Evolutionary conservation across 2,888 invertebrate species (phyloP).

Genomic region (Eugnorisma glareosa): DNA sequence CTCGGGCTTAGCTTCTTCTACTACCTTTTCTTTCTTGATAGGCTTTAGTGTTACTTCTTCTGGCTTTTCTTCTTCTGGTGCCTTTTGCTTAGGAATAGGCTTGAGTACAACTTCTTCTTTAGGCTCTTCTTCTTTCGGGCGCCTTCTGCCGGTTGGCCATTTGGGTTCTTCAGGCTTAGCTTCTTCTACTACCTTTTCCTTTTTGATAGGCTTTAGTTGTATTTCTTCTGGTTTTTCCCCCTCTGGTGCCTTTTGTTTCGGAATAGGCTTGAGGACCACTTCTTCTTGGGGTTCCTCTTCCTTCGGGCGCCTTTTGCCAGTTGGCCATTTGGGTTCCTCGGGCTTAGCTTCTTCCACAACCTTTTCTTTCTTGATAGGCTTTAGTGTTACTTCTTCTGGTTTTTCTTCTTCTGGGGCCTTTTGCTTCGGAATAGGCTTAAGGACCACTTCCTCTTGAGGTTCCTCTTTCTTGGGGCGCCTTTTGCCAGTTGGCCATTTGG

Average conservation of each 20-base stretch:
- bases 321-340: constrained; percentile 21
- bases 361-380: neutral
- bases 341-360: constrained; percentile 28
- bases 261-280: constrained; percentile 26
- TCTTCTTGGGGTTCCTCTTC: constrained; percentile 31
- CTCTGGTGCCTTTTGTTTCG: constrained; percentile 15
- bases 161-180: constrained; percentile 20
- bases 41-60: constrained; percentile 22
- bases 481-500: constrained; percentile 2
- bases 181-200: constrained; percentile 34
- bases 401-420: neutral
- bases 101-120: constrained; percentile 20
- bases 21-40: neutral
- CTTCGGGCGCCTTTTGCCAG: constrained; percentile 13
- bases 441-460: constrained; percentile 8
- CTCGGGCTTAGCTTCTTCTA: constrained; percentile 19
- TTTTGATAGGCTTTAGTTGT: constrained; percentile 14
- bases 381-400: neutral
- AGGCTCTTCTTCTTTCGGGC: constrained; percentile 15
- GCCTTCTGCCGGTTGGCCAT: constrained; percentile 16
- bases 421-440: neutral
- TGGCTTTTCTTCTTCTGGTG: neutral
- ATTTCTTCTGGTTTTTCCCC: constrained; percentile 28
- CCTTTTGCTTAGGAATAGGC: constrained; percentile 12
- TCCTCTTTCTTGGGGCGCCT: constrained; percentile 24